Evolutionary conservation across 2,113 vertebrate genomes (phyloP).

Genomic region (Prionailurus bengalensis): DNA sequence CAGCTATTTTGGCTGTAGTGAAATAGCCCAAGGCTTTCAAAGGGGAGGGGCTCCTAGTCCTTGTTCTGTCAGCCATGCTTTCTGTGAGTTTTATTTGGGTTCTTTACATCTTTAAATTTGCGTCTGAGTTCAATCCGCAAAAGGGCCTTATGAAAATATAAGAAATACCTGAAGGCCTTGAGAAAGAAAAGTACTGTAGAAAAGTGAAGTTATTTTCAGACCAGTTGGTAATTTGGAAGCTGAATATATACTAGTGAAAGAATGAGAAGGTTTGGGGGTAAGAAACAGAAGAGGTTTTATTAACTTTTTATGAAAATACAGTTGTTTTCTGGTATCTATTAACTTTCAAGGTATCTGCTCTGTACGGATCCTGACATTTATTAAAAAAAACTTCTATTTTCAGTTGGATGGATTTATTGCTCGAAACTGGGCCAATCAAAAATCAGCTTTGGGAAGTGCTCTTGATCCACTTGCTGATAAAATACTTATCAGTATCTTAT

Average conservation of each 20-base stretch:
- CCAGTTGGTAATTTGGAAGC: constrained; percentile 59
- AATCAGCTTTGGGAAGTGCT: constrained; percentile 97
- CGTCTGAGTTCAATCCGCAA: constrained; percentile 12
- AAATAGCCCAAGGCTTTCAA: not conserved
- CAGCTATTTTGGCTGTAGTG: not conserved
- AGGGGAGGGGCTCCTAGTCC: not conserved
- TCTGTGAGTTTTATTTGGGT: not conserved
- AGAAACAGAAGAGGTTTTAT: constrained; percentile 58
- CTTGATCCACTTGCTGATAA: constrained; percentile 99
- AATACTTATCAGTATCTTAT: constrained; percentile 98
- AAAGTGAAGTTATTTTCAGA: constrained; percentile 36
- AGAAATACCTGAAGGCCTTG: not conserved
- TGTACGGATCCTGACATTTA: constrained; percentile 74
- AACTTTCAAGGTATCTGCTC: constrained; percentile 70
- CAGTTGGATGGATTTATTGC: constrained; percentile 99
- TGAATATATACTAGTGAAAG: not conserved
- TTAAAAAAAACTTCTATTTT: constrained; percentile 82
- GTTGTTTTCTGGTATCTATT: constrained; percentile 68
- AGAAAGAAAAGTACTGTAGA: constrained; percentile 12
- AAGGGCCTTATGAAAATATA: not conserved
- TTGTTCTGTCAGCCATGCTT: not conserved
- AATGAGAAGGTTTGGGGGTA: constrained; percentile 48
- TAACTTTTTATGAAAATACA: constrained; percentile 62
- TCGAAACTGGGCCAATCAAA: constrained; percentile 97
- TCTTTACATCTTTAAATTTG: not conserved